Base-by-base conservation (phyloP, 1,140 invertebrate genomes). In the Papilio xuthus region DNA sequence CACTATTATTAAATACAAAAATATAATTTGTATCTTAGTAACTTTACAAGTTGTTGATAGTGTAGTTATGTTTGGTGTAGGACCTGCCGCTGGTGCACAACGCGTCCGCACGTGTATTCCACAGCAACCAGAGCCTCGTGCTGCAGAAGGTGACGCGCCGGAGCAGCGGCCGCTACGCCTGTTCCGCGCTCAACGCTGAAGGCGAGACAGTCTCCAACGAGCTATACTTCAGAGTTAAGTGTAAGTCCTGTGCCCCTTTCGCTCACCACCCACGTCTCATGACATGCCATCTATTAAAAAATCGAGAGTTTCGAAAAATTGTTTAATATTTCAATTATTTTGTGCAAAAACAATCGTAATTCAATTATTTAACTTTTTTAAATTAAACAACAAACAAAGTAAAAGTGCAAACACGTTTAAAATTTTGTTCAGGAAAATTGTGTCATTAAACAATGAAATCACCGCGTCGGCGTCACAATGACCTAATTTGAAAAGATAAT, bases 101-200 rank as follows among this genome's bases (percentile, higher is more conserved):
- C 88, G 95, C 96, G 56, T 96, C 96, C 12, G 96, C 96, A 2
- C 95, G 97, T 23, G 96, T 98, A 77, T 96, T 98, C 81, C 96
- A 97, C 82, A 97, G 97, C 83, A 97, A 97, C 86, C 96, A 97
- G 88, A 97, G 97, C 83, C 93, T 98, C 70, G 97, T 98, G 42
- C 95, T 98, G 79, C 97, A 98, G 93, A 97, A 96, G 91, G 97
- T 98, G 76, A 97, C 96, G 9, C 95, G 96, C 83, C 95, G 96
- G 84, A 96, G 97, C 84, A 96, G 96, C 63, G 97, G 97, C 41
- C 96, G 96, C 79, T 98, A 98, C 92, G 96, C 96, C 60, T 98
- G 97, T 92, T 96, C 96, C 71, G 97, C 97, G 42, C 95, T 96
- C 80, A 98, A 98, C 91, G 94, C 95, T 53, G 96, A 97, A 89